phyloP scores from a whole-genome alignment of 2,888 invertebrate genomes.

The Corbicula japonica region DNA sequence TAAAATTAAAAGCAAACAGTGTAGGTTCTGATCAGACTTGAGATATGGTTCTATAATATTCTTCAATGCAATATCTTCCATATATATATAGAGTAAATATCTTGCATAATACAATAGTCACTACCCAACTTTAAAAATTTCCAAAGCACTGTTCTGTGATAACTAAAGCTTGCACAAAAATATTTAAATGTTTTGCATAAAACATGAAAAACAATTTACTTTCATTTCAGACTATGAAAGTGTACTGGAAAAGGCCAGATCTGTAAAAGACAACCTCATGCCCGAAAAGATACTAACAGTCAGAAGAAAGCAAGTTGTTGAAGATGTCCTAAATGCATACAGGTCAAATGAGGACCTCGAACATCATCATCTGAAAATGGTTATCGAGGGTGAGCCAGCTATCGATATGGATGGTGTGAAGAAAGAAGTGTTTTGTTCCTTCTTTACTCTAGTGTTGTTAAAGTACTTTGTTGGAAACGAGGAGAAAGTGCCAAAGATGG shows the following conservation, averaged over 20 bases:
- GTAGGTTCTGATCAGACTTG: too few species aligned
- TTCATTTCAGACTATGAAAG: constrained; percentile 1
- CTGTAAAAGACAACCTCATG: neutral
- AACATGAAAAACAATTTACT: too few species aligned
- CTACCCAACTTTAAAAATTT: too few species aligned
- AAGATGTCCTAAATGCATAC: neutral
- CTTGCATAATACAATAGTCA: too few species aligned
- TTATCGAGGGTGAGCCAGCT: neutral
- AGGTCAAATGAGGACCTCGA: neutral
- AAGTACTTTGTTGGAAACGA: neutral
- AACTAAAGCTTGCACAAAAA: too few species aligned
- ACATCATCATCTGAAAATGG: neutral
- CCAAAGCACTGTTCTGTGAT: too few species aligned
- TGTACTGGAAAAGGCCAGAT: neutral
- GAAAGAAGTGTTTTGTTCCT: neutral
- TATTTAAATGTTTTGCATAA: too few species aligned
- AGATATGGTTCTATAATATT: too few species aligned
- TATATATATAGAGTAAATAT: too few species aligned
- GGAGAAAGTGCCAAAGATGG: neutral
- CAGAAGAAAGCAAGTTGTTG: neutral
- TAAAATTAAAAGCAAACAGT: too few species aligned
- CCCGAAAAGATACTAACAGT: neutral
- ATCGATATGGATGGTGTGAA: constrained; percentile 4
- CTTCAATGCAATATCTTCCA: too few species aligned
- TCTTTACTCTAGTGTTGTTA: neutral